Conservation (phyloP, 2,113 vertebrate genomes). For the Atherinomorus stipes region DNA sequence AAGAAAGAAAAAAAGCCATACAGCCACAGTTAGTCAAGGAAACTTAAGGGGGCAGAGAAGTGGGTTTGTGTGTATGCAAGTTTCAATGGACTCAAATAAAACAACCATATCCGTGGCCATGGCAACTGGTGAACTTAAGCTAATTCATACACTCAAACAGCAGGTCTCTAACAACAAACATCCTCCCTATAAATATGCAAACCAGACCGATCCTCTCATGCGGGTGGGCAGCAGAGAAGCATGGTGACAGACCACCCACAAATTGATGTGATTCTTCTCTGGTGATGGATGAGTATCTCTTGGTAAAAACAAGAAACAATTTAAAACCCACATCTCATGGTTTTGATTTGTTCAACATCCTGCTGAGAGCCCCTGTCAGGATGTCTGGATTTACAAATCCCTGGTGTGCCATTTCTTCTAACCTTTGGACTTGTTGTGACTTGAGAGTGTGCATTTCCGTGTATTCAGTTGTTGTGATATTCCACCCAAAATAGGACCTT, state of each 20-base stretch:
- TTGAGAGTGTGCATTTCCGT: constrained; percentile 42
- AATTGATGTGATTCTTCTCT: constrained; percentile 40
- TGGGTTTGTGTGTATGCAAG: constrained; percentile 47
- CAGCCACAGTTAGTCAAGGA: constrained; percentile 30
- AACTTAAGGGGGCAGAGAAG: background rate
- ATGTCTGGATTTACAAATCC: constrained; percentile 57
- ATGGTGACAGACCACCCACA: constrained; percentile 73
- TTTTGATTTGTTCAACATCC: constrained; percentile 24
- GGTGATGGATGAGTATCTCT: constrained; percentile 37
- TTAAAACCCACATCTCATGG: background rate
- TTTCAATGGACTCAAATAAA: constrained; percentile 68
- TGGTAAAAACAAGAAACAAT: constrained; percentile 16
- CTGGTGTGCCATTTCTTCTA: constrained; percentile 26
- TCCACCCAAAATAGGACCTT: constrained; percentile 30
- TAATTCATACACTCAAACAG: constrained; percentile 78
- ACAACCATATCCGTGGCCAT: constrained; percentile 78
- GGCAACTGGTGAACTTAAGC: constrained; percentile 72
- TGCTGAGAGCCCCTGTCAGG: constrained; percentile 46
- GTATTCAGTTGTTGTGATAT: constrained; percentile 44
- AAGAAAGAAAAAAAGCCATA: background rate
- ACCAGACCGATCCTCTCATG: constrained; percentile 60
- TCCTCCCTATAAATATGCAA: constrained; percentile 80
- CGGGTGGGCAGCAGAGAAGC: constrained; percentile 58
- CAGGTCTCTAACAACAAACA: constrained; percentile 78
- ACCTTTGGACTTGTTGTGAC: constrained; percentile 56